Evolutionary conservation across 2,888 invertebrate species (phyloP).

Genomic region (Drosophila diplacantha): DNA sequence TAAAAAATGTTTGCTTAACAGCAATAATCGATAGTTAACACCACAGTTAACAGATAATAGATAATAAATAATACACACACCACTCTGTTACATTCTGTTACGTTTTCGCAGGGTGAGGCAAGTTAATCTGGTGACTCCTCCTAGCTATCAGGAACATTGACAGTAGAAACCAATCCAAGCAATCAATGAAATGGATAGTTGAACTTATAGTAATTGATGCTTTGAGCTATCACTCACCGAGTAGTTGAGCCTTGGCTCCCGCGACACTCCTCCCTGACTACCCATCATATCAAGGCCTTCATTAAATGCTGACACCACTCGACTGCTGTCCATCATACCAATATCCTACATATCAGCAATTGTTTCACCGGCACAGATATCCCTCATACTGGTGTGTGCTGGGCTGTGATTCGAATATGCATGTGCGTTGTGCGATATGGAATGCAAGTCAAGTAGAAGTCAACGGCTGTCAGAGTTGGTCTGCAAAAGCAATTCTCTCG

Average conservation of each 20-base stretch:
- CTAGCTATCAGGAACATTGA: neutral
- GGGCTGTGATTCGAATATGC: slow-evolving; percentile 2
- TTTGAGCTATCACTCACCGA: neutral
- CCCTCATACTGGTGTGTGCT: slow-evolving; percentile 6
- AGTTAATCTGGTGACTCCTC: neutral
- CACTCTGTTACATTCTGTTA: neutral
- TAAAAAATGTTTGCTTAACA: too few relatives aligned
- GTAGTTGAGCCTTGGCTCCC: neutral
- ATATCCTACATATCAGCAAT: slow-evolving; percentile 6
- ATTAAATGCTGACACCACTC: slow-evolving; percentile 3
- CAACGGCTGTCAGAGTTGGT: slow-evolving; percentile 22
- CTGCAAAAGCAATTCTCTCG: slow-evolving; percentile 35
- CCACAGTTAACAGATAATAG: neutral
- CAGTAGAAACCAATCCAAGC: neutral
- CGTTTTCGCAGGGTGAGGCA: neutral
- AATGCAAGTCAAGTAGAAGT: slow-evolving; percentile 29
- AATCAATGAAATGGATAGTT: neutral
- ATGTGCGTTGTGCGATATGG: slow-evolving; percentile 13
- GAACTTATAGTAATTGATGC: neutral
- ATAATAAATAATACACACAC: too few relatives aligned
- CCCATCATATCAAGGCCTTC: slow-evolving; percentile 7
- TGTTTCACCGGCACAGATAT: slow-evolving; percentile 6
- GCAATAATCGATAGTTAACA: neutral
- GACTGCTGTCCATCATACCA: slow-evolving; percentile 10
- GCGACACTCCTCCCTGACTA: neutral